phyloP scores from a whole-genome alignment of 2,113 vertebrate species.

The Meles meles region DNA sequence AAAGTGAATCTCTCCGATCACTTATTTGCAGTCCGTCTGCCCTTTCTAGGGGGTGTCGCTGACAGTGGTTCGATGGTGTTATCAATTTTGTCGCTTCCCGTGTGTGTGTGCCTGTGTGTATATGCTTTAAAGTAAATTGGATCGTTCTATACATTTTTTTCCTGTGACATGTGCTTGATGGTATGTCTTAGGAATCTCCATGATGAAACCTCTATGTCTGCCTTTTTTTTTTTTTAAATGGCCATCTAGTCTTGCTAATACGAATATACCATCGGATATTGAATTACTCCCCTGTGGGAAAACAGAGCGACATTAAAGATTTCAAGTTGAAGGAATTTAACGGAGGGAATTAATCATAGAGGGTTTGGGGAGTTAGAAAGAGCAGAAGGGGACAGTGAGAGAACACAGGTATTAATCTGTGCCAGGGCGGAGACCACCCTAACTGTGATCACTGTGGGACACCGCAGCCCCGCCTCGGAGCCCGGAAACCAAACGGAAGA shows the following conservation, averaged over 20 bases:
- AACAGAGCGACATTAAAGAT: background rate
- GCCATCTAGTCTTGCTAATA: no score
- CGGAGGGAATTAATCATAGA: background rate
- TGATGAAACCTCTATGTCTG: background rate
- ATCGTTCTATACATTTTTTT: background rate
- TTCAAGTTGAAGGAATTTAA: background rate
- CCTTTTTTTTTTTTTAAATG: background rate
- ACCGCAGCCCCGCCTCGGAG: background rate
- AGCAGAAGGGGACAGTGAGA: background rate
- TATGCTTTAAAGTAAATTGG: background rate
- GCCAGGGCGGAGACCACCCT: background rate
- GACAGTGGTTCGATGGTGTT: background rate
- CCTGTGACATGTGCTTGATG: background rate
- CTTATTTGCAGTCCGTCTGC: no score
- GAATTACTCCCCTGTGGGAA: background rate
- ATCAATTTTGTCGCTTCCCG: background rate
- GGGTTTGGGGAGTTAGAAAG: background rate
- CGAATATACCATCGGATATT: background rate
- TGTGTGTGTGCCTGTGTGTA: background rate
- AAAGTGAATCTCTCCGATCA: background rate
- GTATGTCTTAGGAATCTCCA: background rate
- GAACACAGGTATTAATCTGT: no score
- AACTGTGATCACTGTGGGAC: rapidly evolving
- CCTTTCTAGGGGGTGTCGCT: background rate
- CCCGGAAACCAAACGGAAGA: background rate